Evolutionary conservation across 2,797 vertebrate species (phyloP).

Genomic region (Agapornis canus): DNA sequence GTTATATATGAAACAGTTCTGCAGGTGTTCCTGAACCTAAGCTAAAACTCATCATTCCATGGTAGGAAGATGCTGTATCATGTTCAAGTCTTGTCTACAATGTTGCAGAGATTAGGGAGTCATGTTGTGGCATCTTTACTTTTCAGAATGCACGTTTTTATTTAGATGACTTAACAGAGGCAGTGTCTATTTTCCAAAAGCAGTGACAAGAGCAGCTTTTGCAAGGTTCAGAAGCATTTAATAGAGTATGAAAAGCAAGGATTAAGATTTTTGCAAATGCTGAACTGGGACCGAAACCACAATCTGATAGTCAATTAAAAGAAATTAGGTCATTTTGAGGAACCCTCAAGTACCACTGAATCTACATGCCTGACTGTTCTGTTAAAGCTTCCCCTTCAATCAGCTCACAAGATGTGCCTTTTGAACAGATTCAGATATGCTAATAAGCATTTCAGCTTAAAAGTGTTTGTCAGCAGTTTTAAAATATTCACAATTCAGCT

Average conservation of each 20-base stretch:
- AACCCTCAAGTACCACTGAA: conserved; percentile 3
- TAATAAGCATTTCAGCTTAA: conserved; percentile 44
- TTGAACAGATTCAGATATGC: conserved; percentile 35
- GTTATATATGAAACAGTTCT: not conserved
- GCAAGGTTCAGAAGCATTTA: conserved; percentile 33
- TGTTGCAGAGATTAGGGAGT: conserved; percentile 35
- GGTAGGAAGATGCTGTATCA: not conserved
- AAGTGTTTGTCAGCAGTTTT: conserved; percentile 68
- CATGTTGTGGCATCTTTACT: conserved; percentile 29
- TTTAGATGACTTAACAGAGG: not conserved
- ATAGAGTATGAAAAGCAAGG: conserved; percentile 35
- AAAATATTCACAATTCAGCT: conserved; percentile 43
- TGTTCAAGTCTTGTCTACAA: conserved; percentile 16
- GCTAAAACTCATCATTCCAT: not conserved
- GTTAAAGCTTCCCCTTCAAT: conserved; percentile 28
- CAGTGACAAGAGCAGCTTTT: conserved; percentile 26
- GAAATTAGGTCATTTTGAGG: conserved; percentile 45
- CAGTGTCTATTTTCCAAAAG: not conserved
- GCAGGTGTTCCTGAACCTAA: not conserved
- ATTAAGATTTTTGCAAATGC: conserved; percentile 35
- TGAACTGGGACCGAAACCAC: not conserved
- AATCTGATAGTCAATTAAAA: conserved; percentile 51
- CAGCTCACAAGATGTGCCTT: conserved; percentile 32
- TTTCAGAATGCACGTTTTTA: conserved; percentile 31
- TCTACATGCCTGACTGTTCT: not conserved